Conservation (phyloP, 2,888 invertebrate species). For the Sepiola atlantica region DNA sequence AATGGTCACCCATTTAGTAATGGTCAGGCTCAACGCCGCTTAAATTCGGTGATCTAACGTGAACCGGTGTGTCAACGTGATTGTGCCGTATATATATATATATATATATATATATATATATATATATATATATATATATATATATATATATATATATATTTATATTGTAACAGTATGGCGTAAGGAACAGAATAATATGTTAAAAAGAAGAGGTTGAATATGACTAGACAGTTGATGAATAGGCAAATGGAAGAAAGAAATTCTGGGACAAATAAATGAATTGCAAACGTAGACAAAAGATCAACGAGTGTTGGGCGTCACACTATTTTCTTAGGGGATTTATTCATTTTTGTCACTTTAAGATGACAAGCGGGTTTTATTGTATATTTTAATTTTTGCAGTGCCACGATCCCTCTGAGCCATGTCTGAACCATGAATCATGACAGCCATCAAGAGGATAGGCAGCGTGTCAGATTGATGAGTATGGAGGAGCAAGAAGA, state of each 20-base stretch:
- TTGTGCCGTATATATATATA: too few species aligned
- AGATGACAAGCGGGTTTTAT: not conserved
- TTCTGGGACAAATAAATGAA: not conserved
- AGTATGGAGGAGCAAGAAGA: not conserved
- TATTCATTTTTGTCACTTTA: constrained; percentile 20
- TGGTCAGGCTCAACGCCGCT: too few species aligned
- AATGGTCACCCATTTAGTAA: too few species aligned
- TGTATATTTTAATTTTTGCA: not conserved
- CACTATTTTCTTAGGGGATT: not conserved
- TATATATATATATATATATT: not conserved
- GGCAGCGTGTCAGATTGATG: not conserved
- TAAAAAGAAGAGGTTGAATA: not conserved
- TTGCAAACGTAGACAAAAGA: not conserved
- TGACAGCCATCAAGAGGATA: constrained; percentile 9
- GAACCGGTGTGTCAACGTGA: too few species aligned
- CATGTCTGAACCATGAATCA: not conserved
- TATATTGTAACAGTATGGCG: too few species aligned
- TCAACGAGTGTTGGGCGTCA: not conserved
- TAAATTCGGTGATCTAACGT: too few species aligned
- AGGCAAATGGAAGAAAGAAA: not conserved
- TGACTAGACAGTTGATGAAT: not conserved
- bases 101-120: not conserved
- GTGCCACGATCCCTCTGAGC: not conserved
- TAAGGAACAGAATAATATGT: not conserved
- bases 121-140: not conserved